Percentiles rank a stretch among this genome's conserved stretches.
These are phyloP conservation scores for Halcyon smyrnensis DNA, from an alignment of 2,797 vertebrate genomes.

Conservation along the genomic window DNA sequence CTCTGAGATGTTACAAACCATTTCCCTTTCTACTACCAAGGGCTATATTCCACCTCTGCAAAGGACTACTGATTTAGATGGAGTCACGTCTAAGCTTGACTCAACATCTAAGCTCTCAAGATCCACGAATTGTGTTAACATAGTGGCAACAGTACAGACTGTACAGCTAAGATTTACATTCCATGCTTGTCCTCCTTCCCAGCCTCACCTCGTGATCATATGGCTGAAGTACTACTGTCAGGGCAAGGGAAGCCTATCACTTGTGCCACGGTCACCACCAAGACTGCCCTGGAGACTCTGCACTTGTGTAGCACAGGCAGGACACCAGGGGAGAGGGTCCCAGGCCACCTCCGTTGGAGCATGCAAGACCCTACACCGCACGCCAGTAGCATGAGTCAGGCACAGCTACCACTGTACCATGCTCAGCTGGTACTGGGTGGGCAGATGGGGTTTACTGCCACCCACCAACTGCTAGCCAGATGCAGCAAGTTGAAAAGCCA, in stretches of 20 bases:
- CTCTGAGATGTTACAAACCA: background rate
- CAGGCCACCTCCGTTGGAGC: background rate
- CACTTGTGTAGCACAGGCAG: background rate
- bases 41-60: background rate
- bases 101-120: background rate
- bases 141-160: background rate
- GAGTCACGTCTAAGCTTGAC: rapidly evolving
- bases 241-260: background rate
- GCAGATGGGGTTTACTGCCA: background rate
- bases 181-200: background rate
- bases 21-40: background rate
- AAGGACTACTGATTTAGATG: no score
- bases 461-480: background rate
- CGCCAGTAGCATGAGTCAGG: rapidly evolving
- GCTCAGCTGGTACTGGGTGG: background rate
- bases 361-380: background rate
- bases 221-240: background rate
- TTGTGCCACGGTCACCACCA: rapidly evolving
- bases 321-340: no score
- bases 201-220: background rate
- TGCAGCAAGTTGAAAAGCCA: background rate
- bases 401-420: rapidly evolving
- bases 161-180: background rate
- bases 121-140: background rate
- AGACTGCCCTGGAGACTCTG: background rate